A percentile compares a stretch with the other conserved stretches of the same genome.
Evolutionary conservation across 2,113 vertebrate genomes (phyloP).

Genomic region (Callopanchax toddi): DNA sequence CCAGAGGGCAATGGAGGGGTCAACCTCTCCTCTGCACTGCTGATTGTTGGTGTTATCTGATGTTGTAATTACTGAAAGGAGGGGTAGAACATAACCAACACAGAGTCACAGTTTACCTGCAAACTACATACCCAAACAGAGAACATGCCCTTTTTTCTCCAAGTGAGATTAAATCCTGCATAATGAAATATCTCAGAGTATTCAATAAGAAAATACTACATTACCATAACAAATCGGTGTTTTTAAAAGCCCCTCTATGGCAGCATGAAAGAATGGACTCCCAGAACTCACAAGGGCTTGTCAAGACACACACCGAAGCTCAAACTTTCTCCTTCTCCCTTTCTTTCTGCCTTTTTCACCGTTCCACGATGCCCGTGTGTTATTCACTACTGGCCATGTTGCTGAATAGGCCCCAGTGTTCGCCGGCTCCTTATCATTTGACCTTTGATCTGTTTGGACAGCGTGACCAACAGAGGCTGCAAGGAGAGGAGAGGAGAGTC

Average conservation of each 20-base stretch:
- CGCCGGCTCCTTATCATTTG: conserved; percentile 71
- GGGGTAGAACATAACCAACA: conserved; percentile 23
- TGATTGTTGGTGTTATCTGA: conserved; percentile 51
- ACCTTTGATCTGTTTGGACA: conserved; percentile 81
- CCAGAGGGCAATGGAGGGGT: neutral
- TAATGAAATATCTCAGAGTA: conserved; percentile 21
- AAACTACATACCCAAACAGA: conserved; percentile 14
- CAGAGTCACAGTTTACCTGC: conserved; percentile 50
- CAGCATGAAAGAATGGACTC: conserved; percentile 24
- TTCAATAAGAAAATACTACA: conserved; percentile 14
- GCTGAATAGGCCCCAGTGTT: conserved; percentile 72
- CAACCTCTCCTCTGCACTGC: conserved; percentile 20
- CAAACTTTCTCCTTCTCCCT: conserved; percentile 25
- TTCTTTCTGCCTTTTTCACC: conserved; percentile 30
- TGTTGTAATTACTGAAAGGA: conserved; percentile 43
- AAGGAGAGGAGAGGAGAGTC: conserved; percentile 32
- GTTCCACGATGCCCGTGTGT: conserved; percentile 59
- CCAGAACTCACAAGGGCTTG: conserved; percentile 37
- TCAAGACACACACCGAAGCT: conserved; percentile 40
- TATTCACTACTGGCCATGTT: conserved; percentile 36
- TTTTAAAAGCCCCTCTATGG: conserved; percentile 26
- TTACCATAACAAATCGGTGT: conserved; percentile 43
- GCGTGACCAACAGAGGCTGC: conserved; percentile 63
- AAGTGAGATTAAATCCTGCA: neutral
- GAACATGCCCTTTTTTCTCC: neutral